phyloP scores from a whole-genome alignment of 2,888 invertebrate genomes.

The Doris montereyensis region DNA sequence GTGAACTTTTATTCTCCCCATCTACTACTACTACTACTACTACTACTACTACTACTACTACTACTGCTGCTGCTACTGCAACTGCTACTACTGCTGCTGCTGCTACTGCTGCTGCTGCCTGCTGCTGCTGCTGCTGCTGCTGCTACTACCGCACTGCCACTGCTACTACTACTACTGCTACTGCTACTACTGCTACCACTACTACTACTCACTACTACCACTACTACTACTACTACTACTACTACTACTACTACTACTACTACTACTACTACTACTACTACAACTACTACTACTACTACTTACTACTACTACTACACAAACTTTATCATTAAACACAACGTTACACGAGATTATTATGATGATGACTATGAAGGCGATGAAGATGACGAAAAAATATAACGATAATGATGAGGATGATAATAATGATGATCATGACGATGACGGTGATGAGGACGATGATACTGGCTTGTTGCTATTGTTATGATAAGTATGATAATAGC shows the following conservation, averaged over 20 bases:
- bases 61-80: not conserved
- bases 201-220: not conserved
- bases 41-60: not conserved
- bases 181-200: conserved; percentile 1
- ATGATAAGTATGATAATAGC: too few species aligned
- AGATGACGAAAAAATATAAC: too few species aligned
- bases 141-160: conserved; percentile 20
- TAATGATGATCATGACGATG: too few species aligned
- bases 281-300: not conserved
- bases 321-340: too few species aligned
- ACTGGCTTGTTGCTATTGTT: too few species aligned
- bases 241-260: conserved; percentile 20
- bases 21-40: too few species aligned
- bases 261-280: conserved; percentile 13
- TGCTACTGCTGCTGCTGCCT: not conserved
- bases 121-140: not conserved
- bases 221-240: conserved; percentile 14
- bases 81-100: not conserved
- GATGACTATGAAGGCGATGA: too few species aligned
- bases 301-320: too few species aligned
- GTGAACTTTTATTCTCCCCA: too few species aligned
- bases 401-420: too few species aligned
- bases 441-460: too few species aligned
- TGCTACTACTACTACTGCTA: conserved; percentile 1
- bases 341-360: too few species aligned